A percentile compares a stretch with the other conserved stretches of the same genome.
Evolutionary conservation across 2,888 invertebrate species (phyloP).

Genomic region (Meghimatium bilineatum): DNA sequence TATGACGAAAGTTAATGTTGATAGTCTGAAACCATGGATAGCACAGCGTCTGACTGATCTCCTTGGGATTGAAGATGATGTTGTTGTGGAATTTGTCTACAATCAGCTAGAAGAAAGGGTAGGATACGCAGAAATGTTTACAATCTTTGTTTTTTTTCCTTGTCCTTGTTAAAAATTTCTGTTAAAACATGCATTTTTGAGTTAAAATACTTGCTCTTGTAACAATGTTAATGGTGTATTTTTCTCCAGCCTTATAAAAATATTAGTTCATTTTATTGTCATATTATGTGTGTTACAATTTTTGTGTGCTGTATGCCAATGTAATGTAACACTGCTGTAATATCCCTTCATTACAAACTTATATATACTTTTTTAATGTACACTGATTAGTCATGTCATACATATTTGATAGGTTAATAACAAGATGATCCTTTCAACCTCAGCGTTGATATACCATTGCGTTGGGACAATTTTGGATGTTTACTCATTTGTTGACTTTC

Average conservation of each 20-base stretch:
- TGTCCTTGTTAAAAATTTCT: neutral
- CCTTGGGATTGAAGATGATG: constrained; percentile 98
- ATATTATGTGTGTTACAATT: neutral
- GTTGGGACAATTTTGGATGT: constrained; percentile 40
- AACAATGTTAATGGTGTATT: neutral
- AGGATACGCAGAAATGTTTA: constrained; percentile 41
- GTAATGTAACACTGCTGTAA: neutral
- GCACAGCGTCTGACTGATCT: constrained; percentile 96
- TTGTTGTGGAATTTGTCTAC: constrained; percentile 98
- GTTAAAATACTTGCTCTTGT: constrained; percentile 20
- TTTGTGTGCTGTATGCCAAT: neutral
- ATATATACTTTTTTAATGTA: neutral
- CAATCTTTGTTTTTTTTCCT: neutral
- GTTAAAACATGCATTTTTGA: constrained; percentile 11
- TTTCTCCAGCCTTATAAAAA: neutral
- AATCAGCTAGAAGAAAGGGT: constrained; percentile 90
- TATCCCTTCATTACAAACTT: neutral
- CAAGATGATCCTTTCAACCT: neutral
- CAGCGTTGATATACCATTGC: constrained; percentile 30
- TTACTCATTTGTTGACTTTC: constrained; percentile 51
- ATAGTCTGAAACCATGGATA: constrained; percentile 99
- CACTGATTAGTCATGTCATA: neutral
- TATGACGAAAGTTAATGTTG: constrained; percentile 98
- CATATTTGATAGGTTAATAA: constrained; percentile 5
- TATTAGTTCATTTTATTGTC: neutral